These are phyloP conservation scores for Nephrocerus scutellatus DNA, from an alignment of 2,888 invertebrate genomes.

Conservation along the genomic window DNA sequence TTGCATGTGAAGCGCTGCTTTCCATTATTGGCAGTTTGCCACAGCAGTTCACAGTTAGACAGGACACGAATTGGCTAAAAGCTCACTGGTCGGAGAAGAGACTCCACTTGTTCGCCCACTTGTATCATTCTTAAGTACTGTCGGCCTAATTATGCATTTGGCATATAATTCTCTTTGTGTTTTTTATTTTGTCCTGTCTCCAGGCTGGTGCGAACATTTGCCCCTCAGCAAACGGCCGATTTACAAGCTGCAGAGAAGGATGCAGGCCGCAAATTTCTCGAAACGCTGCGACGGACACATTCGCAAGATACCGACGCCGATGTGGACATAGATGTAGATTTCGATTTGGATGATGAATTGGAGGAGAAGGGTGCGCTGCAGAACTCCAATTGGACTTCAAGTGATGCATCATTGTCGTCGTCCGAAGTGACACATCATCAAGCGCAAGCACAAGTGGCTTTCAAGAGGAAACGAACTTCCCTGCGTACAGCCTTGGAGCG, in stretches of 20 bases:
- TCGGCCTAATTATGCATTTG: too few relatives aligned
- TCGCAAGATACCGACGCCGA: constrained; percentile 19
- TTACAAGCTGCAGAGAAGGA: constrained; percentile 24
- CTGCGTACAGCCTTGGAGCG: constrained; percentile 26
- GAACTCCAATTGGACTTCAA: neutral
- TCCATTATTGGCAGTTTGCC: too few relatives aligned
- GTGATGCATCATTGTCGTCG: constrained; percentile 2
- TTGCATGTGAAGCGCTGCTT: too few relatives aligned
- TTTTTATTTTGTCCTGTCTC: too few relatives aligned
- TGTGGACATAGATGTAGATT: constrained; percentile 12
- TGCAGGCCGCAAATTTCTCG: constrained; percentile 29
- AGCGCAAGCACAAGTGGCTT: too few relatives aligned
- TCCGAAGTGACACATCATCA: neutral
- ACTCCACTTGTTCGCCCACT: too few relatives aligned
- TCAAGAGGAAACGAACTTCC: constrained; percentile 20
- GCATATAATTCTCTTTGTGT: too few relatives aligned
- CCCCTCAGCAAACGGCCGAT: constrained; percentile 15
- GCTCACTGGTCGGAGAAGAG: too few relatives aligned
- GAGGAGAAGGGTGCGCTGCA: neutral
- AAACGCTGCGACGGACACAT: constrained; percentile 26
- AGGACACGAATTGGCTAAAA: too few relatives aligned
- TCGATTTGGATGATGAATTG: constrained; percentile 2
- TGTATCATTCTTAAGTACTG: too few relatives aligned
- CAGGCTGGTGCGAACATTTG: constrained; percentile 17
- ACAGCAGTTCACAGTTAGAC: too few relatives aligned